Conservation (phyloP, 2,888 invertebrate species). For the Bellardia pandia region DNA sequence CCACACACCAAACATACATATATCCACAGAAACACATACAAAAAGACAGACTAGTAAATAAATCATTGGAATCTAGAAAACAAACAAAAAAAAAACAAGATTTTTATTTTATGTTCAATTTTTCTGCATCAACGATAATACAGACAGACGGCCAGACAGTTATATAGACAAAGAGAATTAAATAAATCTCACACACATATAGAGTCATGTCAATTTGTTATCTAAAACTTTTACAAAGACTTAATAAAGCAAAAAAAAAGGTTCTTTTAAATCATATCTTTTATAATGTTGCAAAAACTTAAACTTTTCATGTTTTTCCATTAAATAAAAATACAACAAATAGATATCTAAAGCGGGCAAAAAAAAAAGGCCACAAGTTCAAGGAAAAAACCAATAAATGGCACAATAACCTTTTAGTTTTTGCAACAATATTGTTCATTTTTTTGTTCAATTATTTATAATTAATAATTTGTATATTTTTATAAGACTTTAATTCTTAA, state of each 20-base stretch:
- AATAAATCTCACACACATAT: not conserved
- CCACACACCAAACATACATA: not conserved
- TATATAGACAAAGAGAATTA: not conserved
- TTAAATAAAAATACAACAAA: not conserved
- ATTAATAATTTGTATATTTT: no score
- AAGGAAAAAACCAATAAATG: no score
- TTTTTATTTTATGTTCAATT: not conserved
- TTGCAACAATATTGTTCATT: no score
- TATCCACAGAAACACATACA: not conserved
- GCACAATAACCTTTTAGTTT: no score
- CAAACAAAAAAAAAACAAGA: not conserved
- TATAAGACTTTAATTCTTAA: no score
- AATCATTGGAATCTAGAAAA: not conserved
- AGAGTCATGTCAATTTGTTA: not conserved
- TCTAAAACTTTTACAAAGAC: not conserved
- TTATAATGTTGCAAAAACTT: not conserved
- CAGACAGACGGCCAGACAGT: slow-evolving; percentile 1
- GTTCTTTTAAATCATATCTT: not conserved
- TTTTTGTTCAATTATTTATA: no score
- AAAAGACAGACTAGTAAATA: not conserved
- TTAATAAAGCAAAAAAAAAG: slow-evolving; percentile 6
- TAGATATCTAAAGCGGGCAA: not conserved
- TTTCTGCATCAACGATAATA: slow-evolving; percentile 20
- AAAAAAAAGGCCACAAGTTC: no score
- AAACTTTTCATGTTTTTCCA: not conserved